phyloP scores from a whole-genome alignment of 2,888 invertebrate species.

The Drosophila flavopinicola region DNA sequence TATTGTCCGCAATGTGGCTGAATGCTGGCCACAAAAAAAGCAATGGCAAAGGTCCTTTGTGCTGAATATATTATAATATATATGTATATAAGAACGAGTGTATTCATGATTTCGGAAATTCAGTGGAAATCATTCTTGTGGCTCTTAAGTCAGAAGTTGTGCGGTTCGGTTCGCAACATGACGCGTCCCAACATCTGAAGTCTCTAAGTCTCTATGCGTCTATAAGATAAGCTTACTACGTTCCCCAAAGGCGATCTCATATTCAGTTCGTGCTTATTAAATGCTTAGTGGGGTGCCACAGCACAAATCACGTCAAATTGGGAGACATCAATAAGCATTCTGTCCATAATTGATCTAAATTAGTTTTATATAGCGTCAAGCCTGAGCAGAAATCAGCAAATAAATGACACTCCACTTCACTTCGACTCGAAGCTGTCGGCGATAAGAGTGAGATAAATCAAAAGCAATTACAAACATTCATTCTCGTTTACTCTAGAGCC shows the following conservation, averaged over 20 bases:
- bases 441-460: slow-evolving; percentile 71
- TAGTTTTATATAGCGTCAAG: slow-evolving; percentile 60
- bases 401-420: slow-evolving; percentile 50
- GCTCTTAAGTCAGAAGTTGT: slow-evolving; percentile 17
- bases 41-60: slow-evolving; percentile 41
- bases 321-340: slow-evolving; percentile 59
- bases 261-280: not conserved
- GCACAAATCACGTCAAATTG: slow-evolving; percentile 43
- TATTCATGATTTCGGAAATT: slow-evolving; percentile 35
- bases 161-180: not conserved
- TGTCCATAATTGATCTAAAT: slow-evolving; percentile 70
- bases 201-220: not conserved
- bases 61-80: slow-evolving; percentile 26
- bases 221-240: slow-evolving; percentile 6
- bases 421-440: slow-evolving; percentile 23
- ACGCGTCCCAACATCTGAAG: not conserved
- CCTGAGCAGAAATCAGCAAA: slow-evolving; percentile 54
- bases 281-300: not conserved
- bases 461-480: slow-evolving; percentile 72
- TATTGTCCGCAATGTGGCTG: slow-evolving; percentile 60
- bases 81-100: slow-evolving; percentile 8
- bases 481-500: slow-evolving; percentile 49
- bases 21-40: slow-evolving; percentile 33
- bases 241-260: not conserved
- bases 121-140: slow-evolving; percentile 22